phyloP scores from a whole-genome alignment of 2,888 invertebrate genomes.

The Myathropa florea region DNA sequence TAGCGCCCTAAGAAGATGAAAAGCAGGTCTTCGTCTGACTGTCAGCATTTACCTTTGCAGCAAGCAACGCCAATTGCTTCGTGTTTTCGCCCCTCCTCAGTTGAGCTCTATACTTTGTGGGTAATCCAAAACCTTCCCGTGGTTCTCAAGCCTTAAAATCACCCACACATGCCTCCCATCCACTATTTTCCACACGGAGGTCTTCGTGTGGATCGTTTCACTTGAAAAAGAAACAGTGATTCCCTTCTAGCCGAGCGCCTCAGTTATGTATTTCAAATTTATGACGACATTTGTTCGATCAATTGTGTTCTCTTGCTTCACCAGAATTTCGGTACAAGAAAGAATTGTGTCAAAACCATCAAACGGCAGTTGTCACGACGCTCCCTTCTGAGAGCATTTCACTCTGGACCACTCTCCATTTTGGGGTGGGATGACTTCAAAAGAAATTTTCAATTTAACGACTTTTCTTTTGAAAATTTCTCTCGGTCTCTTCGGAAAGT shows the following conservation, averaged over 20 bases:
- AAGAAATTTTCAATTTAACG: background rate
- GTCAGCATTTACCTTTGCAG: too few species aligned
- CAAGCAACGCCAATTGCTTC: too few species aligned
- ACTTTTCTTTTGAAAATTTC: conserved; percentile 5
- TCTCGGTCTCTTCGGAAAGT: conserved; percentile 11
- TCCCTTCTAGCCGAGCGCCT: background rate
- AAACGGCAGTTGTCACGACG: background rate
- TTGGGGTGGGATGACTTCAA: background rate
- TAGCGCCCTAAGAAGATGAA: too few species aligned
- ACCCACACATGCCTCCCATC: too few species aligned
- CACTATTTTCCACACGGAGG: too few species aligned
- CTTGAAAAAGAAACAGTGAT: background rate
- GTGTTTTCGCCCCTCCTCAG: too few species aligned
- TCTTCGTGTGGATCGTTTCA: too few species aligned
- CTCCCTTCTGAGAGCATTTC: background rate
- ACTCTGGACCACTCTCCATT: background rate
- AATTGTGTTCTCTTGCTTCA: background rate
- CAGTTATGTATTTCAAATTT: background rate
- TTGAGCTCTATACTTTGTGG: too few species aligned
- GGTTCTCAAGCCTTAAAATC: too few species aligned
- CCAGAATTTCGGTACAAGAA: background rate
- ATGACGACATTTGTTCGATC: background rate
- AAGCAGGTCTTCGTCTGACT: too few species aligned
- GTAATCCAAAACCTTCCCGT: too few species aligned
- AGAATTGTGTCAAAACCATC: background rate